Base-by-base conservation (phyloP, 2,113 vertebrate genomes). In the Larimichthys polyactis region DNA sequence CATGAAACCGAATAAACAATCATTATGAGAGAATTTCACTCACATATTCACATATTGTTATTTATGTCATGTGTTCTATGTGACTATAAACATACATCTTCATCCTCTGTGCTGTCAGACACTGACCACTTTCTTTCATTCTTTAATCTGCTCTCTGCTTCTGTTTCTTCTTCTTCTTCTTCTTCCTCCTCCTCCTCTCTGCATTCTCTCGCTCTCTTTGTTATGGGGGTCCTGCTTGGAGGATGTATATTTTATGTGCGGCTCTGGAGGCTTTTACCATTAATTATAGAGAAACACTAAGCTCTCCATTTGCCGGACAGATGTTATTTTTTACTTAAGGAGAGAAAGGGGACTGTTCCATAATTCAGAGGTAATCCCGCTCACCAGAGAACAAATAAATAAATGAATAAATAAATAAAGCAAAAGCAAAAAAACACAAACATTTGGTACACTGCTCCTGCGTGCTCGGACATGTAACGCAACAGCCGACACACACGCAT, bases 261-360 rank as follows among this genome's bases (percentile, higher is more conserved):
- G 89, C 93, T 94, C 93, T 93, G 83, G 92, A 94, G 94, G 94
- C 94, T 96, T 96, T 96, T 95, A 96, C 87, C 95, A 96, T 96
- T 90, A 96, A 95, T 96, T 94, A 95, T 95, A 94, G 90, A 96
- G 89, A 93, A 92, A 93, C 93, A 91, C 92, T 94, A 96, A 96
- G 92, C 92, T 95, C 91, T 94, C 93, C 91, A 94, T 96, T 96
- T 96, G 94, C 93, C 36, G 88, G 92, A 95, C 95, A 96, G 94
- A 94, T 93, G 94, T 94, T 95, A 94, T 95, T 96, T 95, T 95
- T 95, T 90, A 94, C 92, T 92, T 91, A 93, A 89, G 89, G 90
- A 94, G 91, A 94, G 91, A 92, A 93, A 90, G 90, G 94, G 89
- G 90, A 88, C 94, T 95, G 89, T 83, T 96, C 86, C 86, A 96